Percentiles rank a stretch among this genome's conserved stretches.
phyloP scores from a whole-genome alignment of 2,888 invertebrate species.

The Brachypalpus laphriformis region DNA sequence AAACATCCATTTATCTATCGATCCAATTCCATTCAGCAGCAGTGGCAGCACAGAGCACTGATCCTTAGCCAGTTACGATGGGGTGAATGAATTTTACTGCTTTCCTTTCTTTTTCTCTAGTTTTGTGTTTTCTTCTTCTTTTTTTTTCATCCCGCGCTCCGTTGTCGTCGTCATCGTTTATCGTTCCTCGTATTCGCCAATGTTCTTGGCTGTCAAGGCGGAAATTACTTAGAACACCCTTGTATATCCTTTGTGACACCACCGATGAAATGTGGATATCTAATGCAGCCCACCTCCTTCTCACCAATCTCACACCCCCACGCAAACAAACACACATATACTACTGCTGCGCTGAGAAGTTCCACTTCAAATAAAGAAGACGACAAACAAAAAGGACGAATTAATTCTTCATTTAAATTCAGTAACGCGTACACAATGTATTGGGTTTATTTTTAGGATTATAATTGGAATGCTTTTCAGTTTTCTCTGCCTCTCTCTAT shows the following conservation, averaged over 20 bases:
- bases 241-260: slow-evolving; percentile 66
- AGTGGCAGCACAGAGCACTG: neutral
- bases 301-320: slow-evolving; percentile 4
- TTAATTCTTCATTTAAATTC: slow-evolving; percentile 83
- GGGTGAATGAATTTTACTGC: slow-evolving; percentile 61
- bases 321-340: slow-evolving; percentile 33
- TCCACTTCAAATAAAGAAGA: slow-evolving; percentile 44
- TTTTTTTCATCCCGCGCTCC: too few species aligned
- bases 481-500: neutral
- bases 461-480: slow-evolving; percentile 70
- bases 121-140: neutral
- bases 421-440: slow-evolving; percentile 81
- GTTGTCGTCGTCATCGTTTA: slow-evolving; percentile 31
- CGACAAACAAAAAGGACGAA: slow-evolving; percentile 76
- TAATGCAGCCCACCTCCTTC: slow-evolving; percentile 46
- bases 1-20: slow-evolving; percentile 68
- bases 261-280: slow-evolving; percentile 61
- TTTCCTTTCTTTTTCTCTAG: slow-evolving; percentile 25
- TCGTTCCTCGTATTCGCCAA: slow-evolving; percentile 52
- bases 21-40: slow-evolving; percentile 54
- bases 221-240: slow-evolving; percentile 70
- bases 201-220: slow-evolving; percentile 70
- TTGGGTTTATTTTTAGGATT: slow-evolving; percentile 73
- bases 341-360: slow-evolving; percentile 26
- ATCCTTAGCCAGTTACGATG: slow-evolving; percentile 48